Base-by-base conservation (phyloP, 2,113 vertebrate genomes). In the Puntigrus tetrazona region DNA sequence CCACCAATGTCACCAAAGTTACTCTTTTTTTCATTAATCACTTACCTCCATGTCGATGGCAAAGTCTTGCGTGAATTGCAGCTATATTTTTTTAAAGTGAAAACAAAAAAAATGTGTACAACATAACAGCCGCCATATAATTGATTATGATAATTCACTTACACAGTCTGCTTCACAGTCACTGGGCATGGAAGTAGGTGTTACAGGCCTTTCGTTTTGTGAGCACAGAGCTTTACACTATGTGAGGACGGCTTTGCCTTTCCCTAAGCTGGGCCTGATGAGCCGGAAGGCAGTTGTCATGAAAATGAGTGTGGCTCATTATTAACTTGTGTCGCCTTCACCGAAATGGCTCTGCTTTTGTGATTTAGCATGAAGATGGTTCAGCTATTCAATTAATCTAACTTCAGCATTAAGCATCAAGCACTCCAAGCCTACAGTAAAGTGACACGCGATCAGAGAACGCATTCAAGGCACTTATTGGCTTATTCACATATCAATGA, bases 281-380 rank as follows among this genome's bases (percentile, higher is more conserved):
- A 94, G 92, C 92, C 91, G 84, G 91, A 90, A 92, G 91, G 89
- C 29, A 91, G 91, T 90, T 92, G 92, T 94, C 93, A 92, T 88
- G 91, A 91, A 91, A 93, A 93, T 92, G 91, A 93, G 89, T 85
- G 86, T 90, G 90, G 86, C 93, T 94, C 92, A 94, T 94, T 92
- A 93, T 92, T 90, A 93, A 92, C 91, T 84, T 81, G 67, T 59
- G 81, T 57, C 69, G 47, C 77, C 31, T 81, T 84, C 29, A 63
- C 91, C 91, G 90, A 93, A 93, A 90, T 90, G 88, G 89, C 91
- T 18, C 75, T 90, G 89, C 90, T 92, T 91, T 47, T 87, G 88
- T 86, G 91, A 91, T 92, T 91, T 87, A 90, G 89, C 91, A 91
- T 91, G 92, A 91, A 90, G 91, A 92, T 86, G 88, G 89, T 87